These are phyloP conservation scores for Festucalex cinctus DNA, from an alignment of 2,113 vertebrate genomes.

Conservation along the genomic window DNA sequence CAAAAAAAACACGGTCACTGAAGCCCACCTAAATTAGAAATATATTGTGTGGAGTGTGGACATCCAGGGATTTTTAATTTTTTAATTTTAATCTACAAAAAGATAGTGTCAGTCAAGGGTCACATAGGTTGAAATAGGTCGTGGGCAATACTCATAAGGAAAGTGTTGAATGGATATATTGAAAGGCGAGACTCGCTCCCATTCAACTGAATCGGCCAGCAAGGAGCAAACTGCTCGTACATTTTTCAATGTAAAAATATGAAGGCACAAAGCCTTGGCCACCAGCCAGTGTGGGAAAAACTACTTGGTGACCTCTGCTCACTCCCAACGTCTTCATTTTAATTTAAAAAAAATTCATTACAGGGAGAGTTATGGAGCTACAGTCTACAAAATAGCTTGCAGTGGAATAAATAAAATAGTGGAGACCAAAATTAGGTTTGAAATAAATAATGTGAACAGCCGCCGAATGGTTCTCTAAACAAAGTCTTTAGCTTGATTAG, in stretches of 20 bases:
- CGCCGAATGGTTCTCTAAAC: constrained; percentile 54
- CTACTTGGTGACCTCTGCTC: constrained; percentile 57
- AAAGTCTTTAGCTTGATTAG: constrained; percentile 25
- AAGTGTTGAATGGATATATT: too few relatives aligned
- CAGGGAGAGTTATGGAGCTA: constrained; percentile 63
- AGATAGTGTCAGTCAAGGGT: too few relatives aligned
- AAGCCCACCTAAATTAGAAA: too few relatives aligned
- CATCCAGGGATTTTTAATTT: too few relatives aligned
- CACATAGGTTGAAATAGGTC: too few relatives aligned
- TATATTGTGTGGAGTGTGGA: too few relatives aligned
- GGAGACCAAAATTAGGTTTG: constrained; percentile 44
- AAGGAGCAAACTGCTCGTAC: too few relatives aligned
- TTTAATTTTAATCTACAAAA: too few relatives aligned
- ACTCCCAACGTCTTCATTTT: constrained; percentile 66
- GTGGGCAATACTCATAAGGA: too few relatives aligned
- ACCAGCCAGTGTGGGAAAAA: constrained; percentile 41
- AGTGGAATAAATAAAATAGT: constrained; percentile 56
- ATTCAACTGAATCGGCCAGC: too few relatives aligned
- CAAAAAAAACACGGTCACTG: too few relatives aligned
- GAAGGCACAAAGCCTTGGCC: constrained; percentile 19
- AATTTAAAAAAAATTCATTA: constrained; percentile 75
- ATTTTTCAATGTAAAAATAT: constrained; percentile 27
- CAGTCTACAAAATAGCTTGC: constrained; percentile 59
- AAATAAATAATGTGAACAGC: constrained; percentile 56
- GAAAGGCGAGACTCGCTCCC: too few relatives aligned